Evolutionary conservation across 2,797 vertebrate genomes (phyloP), one percentile per base, ranked within the genome.

Genomic region (Anas capensis): DNA sequence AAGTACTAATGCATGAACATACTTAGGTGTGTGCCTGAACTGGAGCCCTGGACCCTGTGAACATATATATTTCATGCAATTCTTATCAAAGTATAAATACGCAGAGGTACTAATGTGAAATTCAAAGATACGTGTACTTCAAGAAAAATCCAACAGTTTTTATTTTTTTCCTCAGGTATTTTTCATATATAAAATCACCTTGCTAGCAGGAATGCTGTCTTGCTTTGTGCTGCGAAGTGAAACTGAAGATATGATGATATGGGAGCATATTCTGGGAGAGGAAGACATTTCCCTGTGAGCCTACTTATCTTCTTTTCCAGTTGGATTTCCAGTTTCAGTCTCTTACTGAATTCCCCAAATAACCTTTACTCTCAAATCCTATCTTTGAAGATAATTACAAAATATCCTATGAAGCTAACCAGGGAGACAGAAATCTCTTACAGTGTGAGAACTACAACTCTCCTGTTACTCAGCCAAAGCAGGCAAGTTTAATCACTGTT

Each of bases 301-400:
- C 77, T 62, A 11, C 69, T 95, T 81, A 68, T 68, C 71, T 88
- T 71, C 79, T 91, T 75, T 87, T 75, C 61, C 76, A 78, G 61
- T n/a, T 82, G 76, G 82, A 87, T 88, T 91, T 92, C 42, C 69
- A 86, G 19, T 54, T 81, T 92, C 91, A 62, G 62, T 51, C 65
- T 93, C 80, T 88, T 64, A n/a, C 0, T 70, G 66, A 88, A 79
- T n/a, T 49, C 60, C 34, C 40, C 9, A 21, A 61, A 42, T 69
- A 95, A 82, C 51, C 83, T 86, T 93, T 68, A 46, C 34, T 82
- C 73, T 86, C 56, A 88, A 92, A 87, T 95, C 77, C 71, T 61
- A 17, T 54, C 56, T 87, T 71, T 64, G 57, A 85, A 86, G 57
- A 54, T 58, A 93, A 93, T 93, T 87, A 92, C 73, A 68, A 90